Evolutionary conservation across 2,113 vertebrate species (phyloP), one percentile per base, ranked within the genome.

Genomic region (Rana temporaria): DNA sequence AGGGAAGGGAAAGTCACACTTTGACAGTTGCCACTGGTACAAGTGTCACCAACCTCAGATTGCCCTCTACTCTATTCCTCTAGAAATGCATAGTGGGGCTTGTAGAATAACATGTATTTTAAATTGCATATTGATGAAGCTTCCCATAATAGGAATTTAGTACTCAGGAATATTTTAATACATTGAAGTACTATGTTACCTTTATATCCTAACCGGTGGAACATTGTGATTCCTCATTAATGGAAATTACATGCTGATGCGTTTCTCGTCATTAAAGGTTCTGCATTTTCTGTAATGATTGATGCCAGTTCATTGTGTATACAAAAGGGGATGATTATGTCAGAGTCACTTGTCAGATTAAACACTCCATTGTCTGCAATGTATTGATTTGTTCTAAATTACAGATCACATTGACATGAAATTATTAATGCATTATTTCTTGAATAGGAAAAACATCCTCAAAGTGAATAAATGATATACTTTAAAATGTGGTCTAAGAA

Each of bases 271-370:
- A 75, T 60, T 75, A 75, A 62, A 75, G 72, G 57, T 62, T 75
- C 72, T 14, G 56, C 56, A 62, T 75, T 75, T 75, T 38, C 57
- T 22, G 32, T 60, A 75, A 59, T 75, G 72, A 75, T 75, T 75
- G 72, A 75, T 75, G 72, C 72, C 42, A n/a, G 30, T 75, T 75
- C 72, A 75, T 75, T 75, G 72, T 75, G 56, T 75, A 34, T 42
- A 42, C 2, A 17, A 75, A 75, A 74, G 32, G 71, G 56, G 56
- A 74, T 74, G 16, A 74, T 74, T 74, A 60, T 74, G 56, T 60
- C 34, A 32, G 71, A 60, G 55, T 60, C 71, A 74, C 56, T 75
- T 75, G 72, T 75, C 72, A 75, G 56, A 75, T 75, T 75, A 59
- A 75, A 75, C 56, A 75, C 72, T 75, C 62, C 32, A 75, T 16